Evolutionary conservation across 2,113 vertebrate genomes (phyloP).

Genomic region (Edolisoma coerulescens): DNA sequence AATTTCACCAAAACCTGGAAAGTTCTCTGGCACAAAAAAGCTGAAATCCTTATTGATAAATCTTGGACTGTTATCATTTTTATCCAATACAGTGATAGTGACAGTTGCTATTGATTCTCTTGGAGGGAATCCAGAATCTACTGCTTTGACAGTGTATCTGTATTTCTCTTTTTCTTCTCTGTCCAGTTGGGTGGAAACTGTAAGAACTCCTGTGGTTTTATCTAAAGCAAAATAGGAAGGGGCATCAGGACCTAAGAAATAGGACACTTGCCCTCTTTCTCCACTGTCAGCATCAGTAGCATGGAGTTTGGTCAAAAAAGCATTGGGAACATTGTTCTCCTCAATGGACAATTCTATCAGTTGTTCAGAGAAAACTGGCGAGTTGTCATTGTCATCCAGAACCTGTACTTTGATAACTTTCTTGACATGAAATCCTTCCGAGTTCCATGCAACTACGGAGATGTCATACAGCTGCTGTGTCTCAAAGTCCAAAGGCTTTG

Average conservation of each 20-base stretch:
- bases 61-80: slow-evolving; percentile 95
- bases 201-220: slow-evolving; percentile 84
- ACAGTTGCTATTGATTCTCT: slow-evolving; percentile 91
- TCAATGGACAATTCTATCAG: slow-evolving; percentile 87
- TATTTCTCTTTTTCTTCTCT: slow-evolving; percentile 95
- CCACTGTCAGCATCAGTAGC: slow-evolving; percentile 91
- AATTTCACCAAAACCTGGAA: slow-evolving; percentile 95
- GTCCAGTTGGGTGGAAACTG: slow-evolving; percentile 87
- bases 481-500: slow-evolving; percentile 89
- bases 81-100: slow-evolving; percentile 87
- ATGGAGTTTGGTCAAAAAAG: slow-evolving; percentile 86
- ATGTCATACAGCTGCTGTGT: slow-evolving; percentile 83
- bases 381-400: slow-evolving; percentile 93
- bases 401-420: slow-evolving; percentile 85
- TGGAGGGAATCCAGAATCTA: slow-evolving; percentile 87
- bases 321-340: slow-evolving; percentile 91
- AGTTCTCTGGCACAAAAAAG: slow-evolving; percentile 97
- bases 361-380: slow-evolving; percentile 87
- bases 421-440: slow-evolving; percentile 76
- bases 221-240: slow-evolving; percentile 88
- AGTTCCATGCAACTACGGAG: slow-evolving; percentile 82
- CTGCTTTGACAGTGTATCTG: slow-evolving; percentile 88
- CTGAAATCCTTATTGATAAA: slow-evolving; percentile 99
- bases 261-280: slow-evolving; percentile 83
- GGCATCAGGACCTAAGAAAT: slow-evolving; percentile 87